These are phyloP conservation scores for Coendou prehensilis DNA, from an alignment of 2,797 vertebrate genomes.

Conservation along the genomic window DNA sequence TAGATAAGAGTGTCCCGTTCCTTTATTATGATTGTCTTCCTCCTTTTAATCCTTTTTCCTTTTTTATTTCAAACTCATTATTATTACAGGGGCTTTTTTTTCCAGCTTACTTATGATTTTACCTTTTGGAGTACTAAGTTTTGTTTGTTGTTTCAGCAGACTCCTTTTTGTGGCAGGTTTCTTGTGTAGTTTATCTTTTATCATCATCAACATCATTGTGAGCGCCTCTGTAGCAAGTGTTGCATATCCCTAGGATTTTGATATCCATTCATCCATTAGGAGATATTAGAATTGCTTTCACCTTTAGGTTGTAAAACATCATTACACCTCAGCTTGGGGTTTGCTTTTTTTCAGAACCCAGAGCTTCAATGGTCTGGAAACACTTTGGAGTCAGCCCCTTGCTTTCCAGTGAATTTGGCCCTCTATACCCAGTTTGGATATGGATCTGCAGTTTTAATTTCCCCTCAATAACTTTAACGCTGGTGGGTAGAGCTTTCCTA, in stretches of 20 bases:
- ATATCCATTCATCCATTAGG: background rate
- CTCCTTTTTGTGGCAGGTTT: background rate
- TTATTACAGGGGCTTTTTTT: background rate
- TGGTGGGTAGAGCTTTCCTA: background rate
- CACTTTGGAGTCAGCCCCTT: background rate
- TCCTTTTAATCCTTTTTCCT: background rate
- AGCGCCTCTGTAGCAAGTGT: background rate
- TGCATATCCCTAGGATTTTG: background rate
- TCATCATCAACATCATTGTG: background rate
- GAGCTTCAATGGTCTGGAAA: background rate
- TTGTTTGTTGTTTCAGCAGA: background rate
- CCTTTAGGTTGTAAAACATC: background rate
- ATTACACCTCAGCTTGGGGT: background rate
- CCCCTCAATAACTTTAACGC: background rate
- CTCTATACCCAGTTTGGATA: background rate
- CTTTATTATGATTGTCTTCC: background rate
- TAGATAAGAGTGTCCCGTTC: background rate
- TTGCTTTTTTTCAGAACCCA: background rate
- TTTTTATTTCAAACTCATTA: slow-evolving; percentile 7
- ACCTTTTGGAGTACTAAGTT: background rate
- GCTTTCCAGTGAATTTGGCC: background rate
- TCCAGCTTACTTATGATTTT: background rate
- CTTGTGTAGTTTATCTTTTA: background rate
- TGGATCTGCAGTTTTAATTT: background rate
- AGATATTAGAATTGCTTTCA: background rate